Evolutionary conservation across 2,888 invertebrate species (phyloP), one percentile per base, ranked within the genome.

Genomic region (Teleogryllus oceanicus): DNA sequence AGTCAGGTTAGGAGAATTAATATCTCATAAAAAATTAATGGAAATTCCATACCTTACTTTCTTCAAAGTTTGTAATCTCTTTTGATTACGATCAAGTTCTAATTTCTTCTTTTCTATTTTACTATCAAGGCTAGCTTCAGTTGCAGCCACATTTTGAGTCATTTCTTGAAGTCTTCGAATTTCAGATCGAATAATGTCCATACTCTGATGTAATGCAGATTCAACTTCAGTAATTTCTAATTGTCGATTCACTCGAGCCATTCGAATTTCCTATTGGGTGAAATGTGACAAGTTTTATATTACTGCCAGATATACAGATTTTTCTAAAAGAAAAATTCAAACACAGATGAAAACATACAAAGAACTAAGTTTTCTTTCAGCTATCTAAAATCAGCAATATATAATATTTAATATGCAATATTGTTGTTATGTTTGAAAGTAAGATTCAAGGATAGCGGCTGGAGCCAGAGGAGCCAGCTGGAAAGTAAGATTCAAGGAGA

Each of bases 11-110:
- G 4, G 8, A 37, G 5, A 37, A 37, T 8, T 8, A 37, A 79
- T 16, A 77, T 50, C 11, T 62, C 16, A 16, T 18, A 62, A 62
- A 13, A 62, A 16, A 62, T 62, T 62, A 62, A 62, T 62, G 13
- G 62, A 80, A 78, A 18, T 80, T 49, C 74, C 78, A 85, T 83
- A 94, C 93, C 97, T 93, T 83, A 98, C 97, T 90, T 96, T 97
- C 88, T 97, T 96, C 84, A 99, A 89, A 0, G 98, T 96, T 85
- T 95, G 94, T 77, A 99, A 89, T 62, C 99, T 90, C 87, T 98
- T 98, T 86, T 96, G 95, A 83, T 96, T 96, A 79, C 99, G 90
- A 84, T 96, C 96, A 83, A 98, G 89, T 86, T 99, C 99, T 0
- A 93, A 92, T 83, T 92, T 92, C 83, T 96, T 93, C 81, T 98